These are phyloP conservation scores for Drosophila navojoa DNA, from an alignment of 1,140 invertebrate species.

Conservation along the genomic window DNA sequence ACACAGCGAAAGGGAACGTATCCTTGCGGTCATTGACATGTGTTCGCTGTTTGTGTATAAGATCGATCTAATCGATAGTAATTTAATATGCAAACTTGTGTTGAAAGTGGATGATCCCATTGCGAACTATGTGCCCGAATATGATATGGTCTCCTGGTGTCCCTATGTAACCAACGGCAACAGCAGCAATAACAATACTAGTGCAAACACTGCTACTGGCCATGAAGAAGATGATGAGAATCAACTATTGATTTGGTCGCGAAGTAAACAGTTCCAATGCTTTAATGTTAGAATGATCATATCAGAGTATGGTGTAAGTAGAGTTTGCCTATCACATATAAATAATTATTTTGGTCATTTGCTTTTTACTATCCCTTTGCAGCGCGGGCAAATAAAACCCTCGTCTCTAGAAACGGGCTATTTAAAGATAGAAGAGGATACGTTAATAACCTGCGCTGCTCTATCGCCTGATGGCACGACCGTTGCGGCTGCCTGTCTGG, in stretches of 20 bases:
- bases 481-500: constrained; percentile 93
- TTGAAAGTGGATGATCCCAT: constrained; percentile 85
- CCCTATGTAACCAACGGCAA: constrained; percentile 90
- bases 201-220: constrained; percentile 78
- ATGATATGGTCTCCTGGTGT: constrained; percentile 92
- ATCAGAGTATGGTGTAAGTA: constrained; percentile 71
- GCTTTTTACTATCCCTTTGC: not conserved
- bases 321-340: too few relatives aligned
- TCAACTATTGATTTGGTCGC: constrained; percentile 91
- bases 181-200: constrained; percentile 82
- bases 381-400: constrained; percentile 77
- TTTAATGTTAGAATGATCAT: constrained; percentile 75
- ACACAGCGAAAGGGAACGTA: constrained; percentile 89
- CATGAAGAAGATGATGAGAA: constrained; percentile 89
- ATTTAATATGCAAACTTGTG: constrained; percentile 86
- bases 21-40: constrained; percentile 94
- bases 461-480: constrained; percentile 97
- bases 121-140: constrained; percentile 67
- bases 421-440: constrained; percentile 88
- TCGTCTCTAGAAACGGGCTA: constrained; percentile 85
- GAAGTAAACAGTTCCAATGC: constrained; percentile 86
- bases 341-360: not conserved
- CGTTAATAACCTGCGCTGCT: constrained; percentile 92
- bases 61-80: constrained; percentile 87
- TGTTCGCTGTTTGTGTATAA: constrained; percentile 91